A percentile compares a stretch with the other conserved stretches of the same genome.
phyloP scores from a whole-genome alignment of 2,113 vertebrate genomes.

The Donacobius atricapilla region DNA sequence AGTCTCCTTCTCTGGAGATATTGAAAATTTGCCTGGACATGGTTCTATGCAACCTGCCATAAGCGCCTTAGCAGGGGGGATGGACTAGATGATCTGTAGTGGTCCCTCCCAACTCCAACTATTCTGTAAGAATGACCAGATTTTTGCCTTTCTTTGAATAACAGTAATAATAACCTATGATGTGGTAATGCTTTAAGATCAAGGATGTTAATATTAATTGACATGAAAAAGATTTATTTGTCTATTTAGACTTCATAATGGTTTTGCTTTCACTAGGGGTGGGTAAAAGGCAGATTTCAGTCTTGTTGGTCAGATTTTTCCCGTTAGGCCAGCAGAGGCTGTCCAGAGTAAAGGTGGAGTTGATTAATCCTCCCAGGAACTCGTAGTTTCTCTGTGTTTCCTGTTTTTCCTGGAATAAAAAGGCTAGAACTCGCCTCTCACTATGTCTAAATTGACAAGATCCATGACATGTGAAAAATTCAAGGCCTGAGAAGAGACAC shows the following conservation, averaged over 20 bases:
- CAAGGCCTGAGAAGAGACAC: neutral
- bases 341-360: neutral
- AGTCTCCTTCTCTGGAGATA: neutral
- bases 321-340: neutral
- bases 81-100: neutral
- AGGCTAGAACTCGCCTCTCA: neutral
- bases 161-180: neutral
- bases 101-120: neutral
- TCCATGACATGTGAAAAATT: neutral
- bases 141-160: neutral
- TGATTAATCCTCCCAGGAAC: neutral
- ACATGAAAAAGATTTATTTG: neutral
- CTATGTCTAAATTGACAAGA: neutral
- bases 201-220: neutral
- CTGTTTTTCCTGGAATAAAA: neutral
- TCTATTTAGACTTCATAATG: neutral
- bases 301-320: neutral
- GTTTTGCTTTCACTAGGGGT: neutral
- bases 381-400: neutral
- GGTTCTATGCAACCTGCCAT: neutral
- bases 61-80: neutral
- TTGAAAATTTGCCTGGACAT: neutral
- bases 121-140: neutral
- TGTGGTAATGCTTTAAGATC: neutral
- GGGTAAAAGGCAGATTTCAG: conserved; percentile 17